Evolutionary conservation across 2,888 invertebrate species (phyloP).

Genomic region (Gonocerus acuteangulatus): DNA sequence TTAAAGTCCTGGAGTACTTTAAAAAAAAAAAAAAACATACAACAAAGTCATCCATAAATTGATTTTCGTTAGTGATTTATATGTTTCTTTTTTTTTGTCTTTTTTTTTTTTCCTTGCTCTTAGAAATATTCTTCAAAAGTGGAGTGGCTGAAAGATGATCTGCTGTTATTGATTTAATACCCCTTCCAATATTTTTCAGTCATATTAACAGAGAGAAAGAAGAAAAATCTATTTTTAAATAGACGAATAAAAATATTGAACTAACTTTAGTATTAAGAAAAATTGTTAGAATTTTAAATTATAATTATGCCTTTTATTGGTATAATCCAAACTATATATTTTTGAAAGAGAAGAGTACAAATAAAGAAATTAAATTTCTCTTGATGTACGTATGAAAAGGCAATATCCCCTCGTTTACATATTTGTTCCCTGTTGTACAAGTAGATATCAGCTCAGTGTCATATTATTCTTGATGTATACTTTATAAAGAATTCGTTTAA

Average conservation of each 20-base stretch:
- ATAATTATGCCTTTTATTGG: background rate
- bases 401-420: background rate
- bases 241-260: too few relatives aligned
- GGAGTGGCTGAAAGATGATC: background rate
- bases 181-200: too few relatives aligned
- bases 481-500: conserved; percentile 11
- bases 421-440: background rate
- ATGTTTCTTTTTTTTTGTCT: too few relatives aligned
- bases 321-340: background rate
- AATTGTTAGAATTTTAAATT: background rate
- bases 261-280: background rate
- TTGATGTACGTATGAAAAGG: background rate
- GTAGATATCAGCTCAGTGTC: conserved; percentile 15
- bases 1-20: too few relatives aligned
- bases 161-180: too few relatives aligned
- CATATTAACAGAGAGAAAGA: background rate
- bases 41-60: conserved; percentile 2
- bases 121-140: background rate
- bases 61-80: background rate
- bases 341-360: background rate
- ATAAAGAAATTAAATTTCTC: background rate
- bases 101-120: conserved; percentile 3
- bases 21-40: too few relatives aligned
- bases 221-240: background rate
- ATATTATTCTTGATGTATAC: conserved; percentile 24